Conservation (phyloP, 2,113 vertebrate genomes). For the Bucco capensis region DNA sequence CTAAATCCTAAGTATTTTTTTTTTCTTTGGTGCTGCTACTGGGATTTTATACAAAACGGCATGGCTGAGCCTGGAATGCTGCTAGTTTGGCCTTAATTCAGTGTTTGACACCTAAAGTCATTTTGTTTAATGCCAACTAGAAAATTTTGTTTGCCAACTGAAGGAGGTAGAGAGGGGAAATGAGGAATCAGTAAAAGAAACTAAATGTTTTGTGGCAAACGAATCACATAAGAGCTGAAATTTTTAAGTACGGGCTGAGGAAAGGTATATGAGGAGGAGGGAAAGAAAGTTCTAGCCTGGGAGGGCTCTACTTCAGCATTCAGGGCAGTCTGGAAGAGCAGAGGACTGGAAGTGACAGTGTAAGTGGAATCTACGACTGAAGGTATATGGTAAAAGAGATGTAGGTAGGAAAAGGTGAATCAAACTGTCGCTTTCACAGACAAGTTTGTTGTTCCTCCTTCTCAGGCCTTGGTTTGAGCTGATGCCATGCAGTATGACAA, state of each 20-base stretch:
- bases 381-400: background rate
- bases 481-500: background rate
- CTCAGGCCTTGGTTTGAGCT: background rate
- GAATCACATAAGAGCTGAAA: conserved; percentile 10
- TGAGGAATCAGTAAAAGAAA: background rate
- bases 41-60: background rate
- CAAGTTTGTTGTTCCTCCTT: background rate
- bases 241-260: background rate
- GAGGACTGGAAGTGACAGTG: background rate
- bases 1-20: background rate
- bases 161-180: conserved; percentile 11
- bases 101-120: background rate
- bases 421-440: background rate
- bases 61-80: background rate
- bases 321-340: background rate
- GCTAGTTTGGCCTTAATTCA: background rate
- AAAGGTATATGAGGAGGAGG: conserved; percentile 39
- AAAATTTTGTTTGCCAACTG: conserved; percentile 4
- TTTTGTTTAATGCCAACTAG: background rate
- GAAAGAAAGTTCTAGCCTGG: conserved; percentile 1
- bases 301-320: background rate
- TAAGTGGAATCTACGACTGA: background rate
- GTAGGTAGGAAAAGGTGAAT: background rate
- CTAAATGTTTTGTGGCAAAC: background rate
- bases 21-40: background rate